Evolutionary conservation across 2,113 vertebrate genomes (phyloP).

Genomic region (Eubucco bourcierii): DNA sequence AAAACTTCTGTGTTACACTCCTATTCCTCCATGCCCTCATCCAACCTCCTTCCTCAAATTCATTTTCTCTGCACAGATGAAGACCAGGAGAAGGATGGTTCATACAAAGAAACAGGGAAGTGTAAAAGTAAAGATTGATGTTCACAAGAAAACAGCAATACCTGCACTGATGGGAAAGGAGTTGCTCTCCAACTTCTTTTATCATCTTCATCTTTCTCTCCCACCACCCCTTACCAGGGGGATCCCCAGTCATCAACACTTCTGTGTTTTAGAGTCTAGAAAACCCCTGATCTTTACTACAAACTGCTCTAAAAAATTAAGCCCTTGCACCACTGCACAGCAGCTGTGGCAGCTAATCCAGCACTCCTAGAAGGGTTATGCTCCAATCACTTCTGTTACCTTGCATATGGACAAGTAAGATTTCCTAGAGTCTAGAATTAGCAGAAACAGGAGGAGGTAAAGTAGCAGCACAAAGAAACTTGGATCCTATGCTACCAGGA

Average conservation of each 20-base stretch:
- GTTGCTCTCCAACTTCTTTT: background rate
- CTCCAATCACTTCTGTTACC: background rate
- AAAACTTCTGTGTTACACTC: background rate
- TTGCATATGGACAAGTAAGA: background rate
- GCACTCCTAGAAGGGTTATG: background rate
- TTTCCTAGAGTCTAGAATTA: background rate
- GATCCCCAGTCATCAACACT: background rate
- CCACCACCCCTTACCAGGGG: background rate
- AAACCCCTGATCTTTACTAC: background rate
- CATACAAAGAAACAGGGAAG: background rate
- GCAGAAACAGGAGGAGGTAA: background rate
- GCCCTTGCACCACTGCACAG: background rate
- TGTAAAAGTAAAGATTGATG: background rate
- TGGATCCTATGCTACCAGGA: background rate
- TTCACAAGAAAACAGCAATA: background rate
- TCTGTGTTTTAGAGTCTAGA: background rate
- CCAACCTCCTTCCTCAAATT: background rate
- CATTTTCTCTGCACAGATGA: background rate
- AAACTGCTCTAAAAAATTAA: background rate
- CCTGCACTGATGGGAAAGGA: background rate
- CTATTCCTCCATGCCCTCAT: background rate
- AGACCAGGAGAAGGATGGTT: background rate
- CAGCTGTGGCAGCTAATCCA: background rate
- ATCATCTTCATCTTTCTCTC: background rate
- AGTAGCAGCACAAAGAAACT: background rate